phyloP scores from a whole-genome alignment of 2,113 vertebrate species.

The Conger conger region DNA sequence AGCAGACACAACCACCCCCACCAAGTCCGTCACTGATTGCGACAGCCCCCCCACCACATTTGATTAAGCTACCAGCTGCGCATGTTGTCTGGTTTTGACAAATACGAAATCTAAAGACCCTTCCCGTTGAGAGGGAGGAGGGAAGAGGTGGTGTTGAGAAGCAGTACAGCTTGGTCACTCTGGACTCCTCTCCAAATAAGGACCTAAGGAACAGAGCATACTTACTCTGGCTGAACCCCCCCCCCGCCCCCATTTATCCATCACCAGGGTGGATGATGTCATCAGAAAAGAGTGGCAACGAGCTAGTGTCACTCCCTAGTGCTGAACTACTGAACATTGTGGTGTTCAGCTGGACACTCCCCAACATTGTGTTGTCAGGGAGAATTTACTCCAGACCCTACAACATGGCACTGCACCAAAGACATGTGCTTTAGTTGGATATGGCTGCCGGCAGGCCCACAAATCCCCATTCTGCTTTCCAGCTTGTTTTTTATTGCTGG shows the following conservation, averaged over 20 bases:
- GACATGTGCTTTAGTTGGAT: background rate
- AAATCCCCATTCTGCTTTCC: background rate
- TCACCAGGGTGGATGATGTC: background rate
- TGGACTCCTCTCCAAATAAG: background rate
- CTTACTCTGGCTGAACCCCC: background rate
- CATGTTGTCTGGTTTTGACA: no score
- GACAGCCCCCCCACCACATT: no score
- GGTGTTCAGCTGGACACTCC: background rate
- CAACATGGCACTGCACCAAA: background rate
- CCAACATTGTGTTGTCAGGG: background rate
- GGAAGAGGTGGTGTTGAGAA: background rate
- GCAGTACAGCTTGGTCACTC: background rate
- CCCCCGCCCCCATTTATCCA: background rate
- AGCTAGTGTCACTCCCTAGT: background rate
- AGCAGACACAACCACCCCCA: no score
- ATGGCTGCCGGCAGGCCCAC: no score
- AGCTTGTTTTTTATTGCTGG: no score
- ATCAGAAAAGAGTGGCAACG: background rate
- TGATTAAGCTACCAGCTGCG: no score
- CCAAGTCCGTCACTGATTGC: no score
- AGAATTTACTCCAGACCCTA: background rate
- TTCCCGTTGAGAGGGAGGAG: no score
- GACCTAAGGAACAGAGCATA: background rate
- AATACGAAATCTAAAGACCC: no score
- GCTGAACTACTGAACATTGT: background rate